Evolutionary conservation across 1,140 invertebrate genomes (phyloP), one percentile per base, ranked within the genome.

Genomic region (Mylabris phalerata): DNA sequence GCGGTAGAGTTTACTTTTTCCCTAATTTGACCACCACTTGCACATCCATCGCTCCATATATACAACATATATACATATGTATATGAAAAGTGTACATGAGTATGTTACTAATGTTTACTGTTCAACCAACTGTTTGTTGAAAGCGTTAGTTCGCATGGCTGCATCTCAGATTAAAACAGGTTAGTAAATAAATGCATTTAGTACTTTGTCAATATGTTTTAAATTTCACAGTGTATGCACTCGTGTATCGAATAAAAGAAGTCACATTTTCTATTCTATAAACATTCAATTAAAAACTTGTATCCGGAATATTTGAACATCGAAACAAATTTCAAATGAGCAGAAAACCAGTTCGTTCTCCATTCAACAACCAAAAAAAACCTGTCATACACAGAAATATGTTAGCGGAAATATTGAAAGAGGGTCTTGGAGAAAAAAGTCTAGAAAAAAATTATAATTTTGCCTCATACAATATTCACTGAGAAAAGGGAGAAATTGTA

Each of bases 91-190:
- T 7, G 32, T 5, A 32, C 32, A 32, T 32, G 32, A 32, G 32
- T 32, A 32, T 32, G 32, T 32, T 19, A 32, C 32, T 32, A 32
- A 32, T 32, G 24, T 56, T 56, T 56, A 41, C 54, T 24, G 51
- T 51, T 51, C n/a, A 11, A 10, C 47, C 46, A 40, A 45, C 45
- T 56, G 46, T 48, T 56, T 56, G 54, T n/a, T 25, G 11, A 56
- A 42, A 24, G 54, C 39, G 40, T 56, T 48, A 56, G 27, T 39
- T 48, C 54, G 54, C 54, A 56, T 48, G 54, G 54, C 54, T 56
- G 45, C 45, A 32, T 32, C 40, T 45, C 24, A 47, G 32, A 48
- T 56, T 56, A 56, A 56, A 56, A 56, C 54, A 40, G 46, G 32
- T 48, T 19, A 26, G 11, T 24, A 45, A 55, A 48, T 48, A 56